Percentiles rank a stretch among this genome's conserved stretches.
Evolutionary conservation across 1,140 invertebrate species (phyloP).

Genomic region (Oncopodura yosiiana): DNA sequence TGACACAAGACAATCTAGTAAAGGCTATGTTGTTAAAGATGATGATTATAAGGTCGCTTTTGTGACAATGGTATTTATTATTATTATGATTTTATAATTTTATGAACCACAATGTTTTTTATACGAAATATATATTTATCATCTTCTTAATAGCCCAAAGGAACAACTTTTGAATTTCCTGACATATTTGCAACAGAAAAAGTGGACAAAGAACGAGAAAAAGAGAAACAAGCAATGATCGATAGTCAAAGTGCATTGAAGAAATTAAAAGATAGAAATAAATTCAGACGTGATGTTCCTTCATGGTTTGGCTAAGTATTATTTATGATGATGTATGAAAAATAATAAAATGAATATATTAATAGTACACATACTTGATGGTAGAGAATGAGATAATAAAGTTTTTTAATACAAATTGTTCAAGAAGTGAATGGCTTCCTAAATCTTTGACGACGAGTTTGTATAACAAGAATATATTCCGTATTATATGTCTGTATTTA

Average conservation of each 20-base stretch:
- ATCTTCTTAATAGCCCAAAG: slow-evolving; percentile 35
- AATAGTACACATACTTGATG: neutral
- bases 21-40: slow-evolving; percentile 62
- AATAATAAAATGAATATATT: neutral
- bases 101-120: neutral
- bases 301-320: slow-evolving; percentile 20
- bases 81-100: slow-evolving; percentile 10
- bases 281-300: slow-evolving; percentile 21
- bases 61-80: slow-evolving; percentile 61
- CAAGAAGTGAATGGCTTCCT: no score
- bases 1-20: slow-evolving; percentile 37
- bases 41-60: slow-evolving; percentile 74
- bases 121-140: neutral
- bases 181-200: slow-evolving; percentile 39
- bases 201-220: slow-evolving; percentile 25
- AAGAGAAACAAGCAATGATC: slow-evolving; percentile 11
- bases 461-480: no score
- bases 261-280: neutral
- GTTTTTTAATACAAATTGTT: neutral
- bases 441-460: no score
- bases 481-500: no score
- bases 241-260: neutral
- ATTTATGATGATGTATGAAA: neutral
- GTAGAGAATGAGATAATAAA: neutral
- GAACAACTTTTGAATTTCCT: slow-evolving; percentile 39